A percentile compares a stretch with the other conserved stretches of the same genome.
phyloP scores from a whole-genome alignment of 2,888 invertebrate genomes.

The Pterobdella sp. region DNA sequence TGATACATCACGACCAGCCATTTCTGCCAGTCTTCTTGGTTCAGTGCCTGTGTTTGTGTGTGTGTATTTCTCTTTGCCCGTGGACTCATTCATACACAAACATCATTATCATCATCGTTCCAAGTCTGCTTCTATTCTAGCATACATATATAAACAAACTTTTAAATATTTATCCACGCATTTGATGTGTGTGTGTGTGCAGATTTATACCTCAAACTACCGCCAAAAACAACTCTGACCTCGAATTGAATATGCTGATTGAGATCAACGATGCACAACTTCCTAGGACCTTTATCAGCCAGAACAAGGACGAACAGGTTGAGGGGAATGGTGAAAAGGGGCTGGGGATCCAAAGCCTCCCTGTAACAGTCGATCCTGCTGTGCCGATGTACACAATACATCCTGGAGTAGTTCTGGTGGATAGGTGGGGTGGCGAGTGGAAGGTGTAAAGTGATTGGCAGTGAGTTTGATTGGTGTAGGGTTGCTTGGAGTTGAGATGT shows the following conservation, averaged over 20 bases:
- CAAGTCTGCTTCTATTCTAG: not conserved
- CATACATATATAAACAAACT: not conserved
- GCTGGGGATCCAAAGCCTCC: not conserved
- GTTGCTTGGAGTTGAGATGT: not conserved
- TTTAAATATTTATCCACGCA: too few relatives aligned
- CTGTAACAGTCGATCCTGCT: constrained; percentile 21
- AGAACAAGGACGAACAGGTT: not conserved
- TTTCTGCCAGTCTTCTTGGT: not conserved
- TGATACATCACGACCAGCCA: constrained; percentile 14
- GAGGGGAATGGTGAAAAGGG: not conserved
- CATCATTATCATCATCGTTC: not conserved
- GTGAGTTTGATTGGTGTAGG: not conserved
- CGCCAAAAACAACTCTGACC: not conserved
- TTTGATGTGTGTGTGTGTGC: too few relatives aligned
- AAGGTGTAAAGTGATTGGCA: not conserved
- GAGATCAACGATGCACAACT: not conserved
- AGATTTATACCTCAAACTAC: not conserved
- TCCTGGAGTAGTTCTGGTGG: not conserved
- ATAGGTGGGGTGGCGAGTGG: not conserved
- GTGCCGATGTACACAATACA: constrained; percentile 18
- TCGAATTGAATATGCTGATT: not conserved
- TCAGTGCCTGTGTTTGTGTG: constrained; percentile 13
- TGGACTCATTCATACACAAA: not conserved
- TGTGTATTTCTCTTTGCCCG: not conserved
- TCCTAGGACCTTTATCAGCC: not conserved